Base-by-base conservation (phyloP, 1,140 invertebrate species). In the Zaprionus lachaisei region DNA sequence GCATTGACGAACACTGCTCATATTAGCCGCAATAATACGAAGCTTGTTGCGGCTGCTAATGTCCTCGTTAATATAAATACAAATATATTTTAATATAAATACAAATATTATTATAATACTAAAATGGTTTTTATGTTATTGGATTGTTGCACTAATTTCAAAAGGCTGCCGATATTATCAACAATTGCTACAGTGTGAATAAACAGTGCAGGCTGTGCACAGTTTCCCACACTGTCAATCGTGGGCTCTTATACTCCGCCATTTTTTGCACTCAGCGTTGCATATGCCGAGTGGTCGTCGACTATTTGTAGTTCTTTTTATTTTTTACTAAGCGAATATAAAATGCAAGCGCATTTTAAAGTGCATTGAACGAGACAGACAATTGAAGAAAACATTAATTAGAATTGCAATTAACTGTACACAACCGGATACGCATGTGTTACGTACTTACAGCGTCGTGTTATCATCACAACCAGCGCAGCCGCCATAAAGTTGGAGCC, bases 181-280 rank as follows among this genome's bases (percentile, higher is more conserved):
- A 6, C 17, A 17, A 47, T 17, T 41, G 15, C 5, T 47, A 47
- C n/a, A 20, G 41, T 47, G n/a, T 47, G n/a, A 20, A 1, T 47
- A 47, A 47, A 47, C 41, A 44, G 41, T 44, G 38, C 38, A 44
- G 2, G 15, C 41, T 17, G n/a, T 7, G 41, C 34, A 20, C 47
- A 44, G 15, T 73, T 73, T 60, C 5, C 64, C 67, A 17, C 64
- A 60, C 71, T 64, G 41, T 17, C n/a, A 17, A 17, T 34, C 9
- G 31, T 34, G 31, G 31, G 15, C 11, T 11, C 12, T 11, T 47
- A 31, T 64, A 54, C 71, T 73, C 84, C 84, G 84, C 84, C 84
- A 89, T 89, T 89, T 41, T 87, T 89, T 67, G 68, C 76, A 73
- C 77, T 74, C 82, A 87, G 80, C 83, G 82, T 86, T 86, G 79